Conservation (phyloP, 2,797 vertebrate species). For the Bradypus variegatus region DNA sequence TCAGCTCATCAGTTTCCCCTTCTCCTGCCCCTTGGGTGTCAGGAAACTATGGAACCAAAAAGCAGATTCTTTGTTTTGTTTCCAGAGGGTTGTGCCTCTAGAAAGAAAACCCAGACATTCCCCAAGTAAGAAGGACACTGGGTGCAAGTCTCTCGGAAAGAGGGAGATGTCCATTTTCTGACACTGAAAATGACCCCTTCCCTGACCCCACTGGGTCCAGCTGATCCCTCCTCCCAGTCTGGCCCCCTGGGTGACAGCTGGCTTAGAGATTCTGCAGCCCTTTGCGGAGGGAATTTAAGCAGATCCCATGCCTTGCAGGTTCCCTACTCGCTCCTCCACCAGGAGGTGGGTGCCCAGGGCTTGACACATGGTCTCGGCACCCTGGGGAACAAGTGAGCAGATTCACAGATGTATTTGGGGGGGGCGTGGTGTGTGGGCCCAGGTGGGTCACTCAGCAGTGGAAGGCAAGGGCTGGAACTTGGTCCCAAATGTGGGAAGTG, state of each 20-base stretch:
- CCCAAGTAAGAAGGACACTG: neutral
- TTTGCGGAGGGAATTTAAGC: too few relatives aligned
- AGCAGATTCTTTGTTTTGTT: neutral
- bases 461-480: neutral
- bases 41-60: neutral
- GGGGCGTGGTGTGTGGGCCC: conserved; percentile 10
- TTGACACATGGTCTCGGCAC: neutral
- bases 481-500: conserved; percentile 60
- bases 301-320: too few relatives aligned
- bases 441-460: neutral
- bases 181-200: neutral
- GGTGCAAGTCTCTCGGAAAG: neutral
- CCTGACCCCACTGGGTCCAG: too few relatives aligned
- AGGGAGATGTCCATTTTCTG: neutral
- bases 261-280: neutral
- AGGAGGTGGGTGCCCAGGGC: neutral
- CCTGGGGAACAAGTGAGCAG: neutral
- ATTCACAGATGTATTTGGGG: neutral
- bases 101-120: neutral
- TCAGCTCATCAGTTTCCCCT: neutral
- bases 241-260: neutral
- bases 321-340: neutral
- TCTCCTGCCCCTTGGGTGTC: neutral
- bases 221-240: too few relatives aligned
- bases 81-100: neutral